Evolutionary conservation across 2,797 vertebrate genomes (phyloP), one percentile per base, ranked within the genome.

Genomic region (Rhynchotus rufescens): DNA sequence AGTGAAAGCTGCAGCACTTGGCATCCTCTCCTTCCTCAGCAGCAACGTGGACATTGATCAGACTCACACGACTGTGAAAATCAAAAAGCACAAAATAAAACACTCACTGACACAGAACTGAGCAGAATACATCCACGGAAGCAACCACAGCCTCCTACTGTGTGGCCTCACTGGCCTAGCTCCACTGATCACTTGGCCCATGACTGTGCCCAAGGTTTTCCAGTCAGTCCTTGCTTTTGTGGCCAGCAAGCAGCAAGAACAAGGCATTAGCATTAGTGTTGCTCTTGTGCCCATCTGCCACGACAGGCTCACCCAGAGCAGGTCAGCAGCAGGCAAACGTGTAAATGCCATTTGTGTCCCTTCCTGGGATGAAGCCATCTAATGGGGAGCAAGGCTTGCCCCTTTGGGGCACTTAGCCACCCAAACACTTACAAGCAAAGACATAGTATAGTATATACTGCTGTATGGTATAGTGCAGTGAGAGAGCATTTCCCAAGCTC

Each of bases 111-210:
- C 30, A 47, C 21, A 23, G 21, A 15, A 14, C 22, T 11, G n/a
- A 40, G n/a, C 51, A 64, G 57, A 64, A 23, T 11, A 7, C 30
- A 14, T 8, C 51, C 26, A 7, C 1, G 0, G 25, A 28, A 16
- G 12, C 22, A 11, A 14, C 3, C 54, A 10, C 54, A 30, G 21
- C 66, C 6, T 23, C 45, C 42, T 1, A 2, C 23, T 4, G 2
- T 56, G 32, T 16, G 56, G 30, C 34, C 42, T 62, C 2, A 0
- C 49, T 47, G 64, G 47, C 40, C 45, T 4, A 47, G 15, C 42
- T 44, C 26, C 42, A 11, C 10, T 21, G 9, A 25, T 25, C 59
- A 15, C 59, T 61, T 19, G 28, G 59, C 22, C 57, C 59, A 7
- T 16, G 21, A 25, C 34, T 10, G 15, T 22, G 22, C 21, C 59